Evolutionary conservation across 2,888 invertebrate species (phyloP), one percentile per base, ranked within the genome.

Genomic region (Halictus quadricinctus): DNA sequence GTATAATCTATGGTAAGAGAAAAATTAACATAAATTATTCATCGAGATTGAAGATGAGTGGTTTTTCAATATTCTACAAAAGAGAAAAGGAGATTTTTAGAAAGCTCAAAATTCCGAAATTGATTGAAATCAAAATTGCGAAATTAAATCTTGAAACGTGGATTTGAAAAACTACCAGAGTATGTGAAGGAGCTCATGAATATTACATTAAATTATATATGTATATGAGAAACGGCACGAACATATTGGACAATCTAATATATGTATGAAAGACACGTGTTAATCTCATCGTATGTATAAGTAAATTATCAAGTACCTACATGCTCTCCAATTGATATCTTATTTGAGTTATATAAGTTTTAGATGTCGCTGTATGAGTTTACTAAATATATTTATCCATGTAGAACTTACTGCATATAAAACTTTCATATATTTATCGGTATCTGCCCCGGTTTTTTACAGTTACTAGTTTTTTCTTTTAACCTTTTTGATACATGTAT

Each of bases 371-470:
- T 48, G 12, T 54, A 76, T n/a, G 54, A 29, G 36, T 72, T 10
- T 50, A 36, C 43, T n/a, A 64, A 12, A 79, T 72, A 15, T 64
- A 41, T 21, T 12, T 73, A 79, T 72, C 1, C 50, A 41, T 21
- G 15, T 69, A 58, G 18, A 21, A 58, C 8, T n/a, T 58, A 58
- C 25, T 79, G 15, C 48, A 66, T 41, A 13, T 21, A 66, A 29
- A 29, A 66, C 18, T 76, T 74, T 25, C 46, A 8, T 73, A 75
- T 58, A 36, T 36, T 36, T 81, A 83, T 85, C 13, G 72, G 7
- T 72, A n/a, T 69, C 12, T 72, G 41, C 70, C 50, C 60, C 15
- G 13, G 13, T 25, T 50, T 4, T 77, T 54, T 29, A 54, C 21
- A 79, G 43, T n/a, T 74, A 10, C 73, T 29, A 73, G 69, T 73